phyloP scores from a whole-genome alignment of 1,140 invertebrate genomes.

The Mactra quadrangularis region DNA sequence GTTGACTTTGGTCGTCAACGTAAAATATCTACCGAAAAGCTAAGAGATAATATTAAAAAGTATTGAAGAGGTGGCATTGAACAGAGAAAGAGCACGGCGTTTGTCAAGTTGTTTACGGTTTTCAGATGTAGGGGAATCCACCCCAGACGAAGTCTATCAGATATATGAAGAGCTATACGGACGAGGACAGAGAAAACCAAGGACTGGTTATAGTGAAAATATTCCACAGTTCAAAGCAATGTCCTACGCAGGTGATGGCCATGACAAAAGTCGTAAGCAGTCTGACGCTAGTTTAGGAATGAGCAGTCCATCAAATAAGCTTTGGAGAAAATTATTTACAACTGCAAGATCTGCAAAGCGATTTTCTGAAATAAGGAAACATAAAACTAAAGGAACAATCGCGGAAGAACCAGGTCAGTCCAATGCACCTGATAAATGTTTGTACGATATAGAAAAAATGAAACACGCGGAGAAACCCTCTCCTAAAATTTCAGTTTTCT shows the following conservation, averaged over 20 bases:
- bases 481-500: background rate
- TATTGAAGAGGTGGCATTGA: background rate
- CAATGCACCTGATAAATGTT: background rate
- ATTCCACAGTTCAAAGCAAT: background rate
- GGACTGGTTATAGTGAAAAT: background rate
- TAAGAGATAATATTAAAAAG: background rate
- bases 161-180: conserved; percentile 17
- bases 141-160: conserved; percentile 39
- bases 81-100: background rate
- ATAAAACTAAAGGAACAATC: background rate
- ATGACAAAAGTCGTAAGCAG: background rate
- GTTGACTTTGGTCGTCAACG: background rate
- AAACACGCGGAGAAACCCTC: too few species aligned
- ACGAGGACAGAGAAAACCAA: background rate
- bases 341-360: conserved; percentile 13
- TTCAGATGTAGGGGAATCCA: background rate
- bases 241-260: background rate
- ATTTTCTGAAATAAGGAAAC: background rate
- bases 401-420: background rate
- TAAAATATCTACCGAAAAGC: background rate
- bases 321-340: conserved; percentile 32
- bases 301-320: conserved; percentile 14
- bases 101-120: conserved; percentile 4
- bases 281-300: background rate
- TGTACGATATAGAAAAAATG: background rate